A percentile compares a stretch with the other conserved stretches of the same genome.
Evolutionary conservation across 2,888 invertebrate genomes (phyloP).

Genomic region (Dynastes grantii): DNA sequence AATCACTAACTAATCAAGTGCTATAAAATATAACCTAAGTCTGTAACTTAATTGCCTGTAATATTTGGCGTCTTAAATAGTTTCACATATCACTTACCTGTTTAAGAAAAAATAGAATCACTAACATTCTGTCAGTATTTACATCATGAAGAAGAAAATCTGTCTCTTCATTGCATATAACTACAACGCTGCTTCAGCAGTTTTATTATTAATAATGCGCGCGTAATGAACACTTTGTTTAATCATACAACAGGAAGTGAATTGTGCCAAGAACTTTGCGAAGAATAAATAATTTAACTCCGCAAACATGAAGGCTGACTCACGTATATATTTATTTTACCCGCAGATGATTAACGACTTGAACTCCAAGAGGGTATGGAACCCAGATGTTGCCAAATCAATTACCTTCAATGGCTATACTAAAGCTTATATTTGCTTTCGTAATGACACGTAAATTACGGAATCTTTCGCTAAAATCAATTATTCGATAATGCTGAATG

Average conservation of each 20-base stretch:
- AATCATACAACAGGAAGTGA: not conserved
- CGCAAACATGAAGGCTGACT: not conserved
- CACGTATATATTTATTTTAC: no score
- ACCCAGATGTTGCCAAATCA: slow-evolving; percentile 17
- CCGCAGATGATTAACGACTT: no score
- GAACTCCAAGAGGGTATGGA: not conserved
- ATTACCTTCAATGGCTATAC: slow-evolving; percentile 15
- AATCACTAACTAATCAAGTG: no score
- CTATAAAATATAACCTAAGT: no score
- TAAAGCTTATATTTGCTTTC: not conserved
- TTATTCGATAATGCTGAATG: not conserved
- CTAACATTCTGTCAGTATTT: not conserved
- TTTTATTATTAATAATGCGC: no score
- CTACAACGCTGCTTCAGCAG: not conserved
- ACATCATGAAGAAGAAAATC: not conserved
- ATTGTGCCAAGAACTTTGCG: not conserved
- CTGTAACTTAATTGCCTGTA: no score
- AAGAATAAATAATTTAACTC: not conserved
- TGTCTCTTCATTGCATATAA: not conserved
- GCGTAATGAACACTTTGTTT: not conserved
- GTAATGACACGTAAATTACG: slow-evolving; percentile 1
- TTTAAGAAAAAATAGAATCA: no score
- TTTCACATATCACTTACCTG: no score
- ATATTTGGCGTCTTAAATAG: no score
- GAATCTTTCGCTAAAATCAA: slow-evolving; percentile 7